These are phyloP conservation scores for Potamarius usumacintae DNA, from an alignment of 2,113 vertebrate species.

Conservation along the genomic window DNA sequence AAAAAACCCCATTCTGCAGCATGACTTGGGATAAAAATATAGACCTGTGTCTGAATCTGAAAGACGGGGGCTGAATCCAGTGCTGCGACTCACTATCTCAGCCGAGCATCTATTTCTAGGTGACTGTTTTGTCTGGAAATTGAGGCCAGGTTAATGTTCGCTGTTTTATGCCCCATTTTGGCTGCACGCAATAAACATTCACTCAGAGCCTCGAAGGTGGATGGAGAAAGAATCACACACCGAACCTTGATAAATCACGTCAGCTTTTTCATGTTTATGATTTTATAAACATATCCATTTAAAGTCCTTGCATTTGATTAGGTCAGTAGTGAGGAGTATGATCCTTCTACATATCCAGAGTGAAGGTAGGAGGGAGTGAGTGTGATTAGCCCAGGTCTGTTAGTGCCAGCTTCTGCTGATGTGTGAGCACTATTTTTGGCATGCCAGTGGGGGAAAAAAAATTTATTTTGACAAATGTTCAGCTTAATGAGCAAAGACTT, in stretches of 20 bases:
- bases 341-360: background rate
- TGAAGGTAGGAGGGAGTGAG: background rate
- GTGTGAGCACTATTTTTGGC: conserved; percentile 45
- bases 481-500: conserved; percentile 19
- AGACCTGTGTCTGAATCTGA: background rate
- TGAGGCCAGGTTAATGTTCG: conserved; percentile 19
- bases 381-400: conserved; percentile 32
- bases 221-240: background rate
- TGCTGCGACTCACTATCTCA: background rate
- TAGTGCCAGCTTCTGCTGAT: conserved; percentile 38
- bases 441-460: conserved; percentile 5
- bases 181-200: background rate
- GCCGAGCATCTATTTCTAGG: background rate
- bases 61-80: background rate
- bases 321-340: background rate
- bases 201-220: background rate
- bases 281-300: background rate
- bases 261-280: background rate
- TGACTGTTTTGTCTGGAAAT: conserved; percentile 9
- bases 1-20: background rate
- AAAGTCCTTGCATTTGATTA: background rate
- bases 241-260: too few species aligned
- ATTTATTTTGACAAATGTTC: conserved; percentile 53
- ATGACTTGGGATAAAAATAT: background rate
- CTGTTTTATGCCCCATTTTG: conserved; percentile 9